Evolutionary conservation across 2,797 vertebrate species (phyloP).

Genomic region (Salmo trutta): DNA sequence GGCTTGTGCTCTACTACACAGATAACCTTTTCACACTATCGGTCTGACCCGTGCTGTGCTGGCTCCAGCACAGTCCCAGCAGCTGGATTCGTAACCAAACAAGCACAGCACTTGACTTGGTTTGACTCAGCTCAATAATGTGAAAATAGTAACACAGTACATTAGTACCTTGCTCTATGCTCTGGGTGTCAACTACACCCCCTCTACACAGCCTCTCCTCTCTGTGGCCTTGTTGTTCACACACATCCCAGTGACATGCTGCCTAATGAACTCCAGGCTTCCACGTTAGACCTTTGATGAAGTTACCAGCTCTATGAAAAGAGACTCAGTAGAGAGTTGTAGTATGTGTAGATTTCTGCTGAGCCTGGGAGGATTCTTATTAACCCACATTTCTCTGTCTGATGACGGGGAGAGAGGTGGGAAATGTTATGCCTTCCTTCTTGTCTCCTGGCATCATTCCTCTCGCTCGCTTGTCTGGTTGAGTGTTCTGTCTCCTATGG

Average conservation of each 20-base stretch:
- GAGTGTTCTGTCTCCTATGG: slow-evolving; percentile 27
- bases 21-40: too few relatives aligned
- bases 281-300: slow-evolving; percentile 51
- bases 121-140: too few relatives aligned
- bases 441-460: slow-evolving; percentile 16
- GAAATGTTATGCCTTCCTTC: not conserved
- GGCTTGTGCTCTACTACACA: too few relatives aligned
- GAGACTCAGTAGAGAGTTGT: not conserved
- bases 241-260: slow-evolving; percentile 23
- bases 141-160: not conserved
- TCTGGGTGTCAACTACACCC: slow-evolving; percentile 7
- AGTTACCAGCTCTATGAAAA: slow-evolving; percentile 17
- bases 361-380: slow-evolving; percentile 60
- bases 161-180: not conserved
- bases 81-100: too few relatives aligned
- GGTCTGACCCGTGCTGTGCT: too few relatives aligned
- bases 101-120: not conserved
- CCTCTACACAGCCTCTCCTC: slow-evolving; percentile 31
- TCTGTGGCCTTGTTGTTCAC: slow-evolving; percentile 22
- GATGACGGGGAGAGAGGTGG: slow-evolving; percentile 26
- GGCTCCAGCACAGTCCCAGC: too few relatives aligned
- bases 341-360: slow-evolving; percentile 28
- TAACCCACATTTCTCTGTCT: slow-evolving; percentile 65
- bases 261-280: slow-evolving; percentile 49
- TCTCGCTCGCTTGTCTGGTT: slow-evolving; percentile 8